Evolutionary conservation across 2,113 vertebrate genomes (phyloP), one percentile per base, ranked within the genome.

Genomic region (Zosterops borbonicus): DNA sequence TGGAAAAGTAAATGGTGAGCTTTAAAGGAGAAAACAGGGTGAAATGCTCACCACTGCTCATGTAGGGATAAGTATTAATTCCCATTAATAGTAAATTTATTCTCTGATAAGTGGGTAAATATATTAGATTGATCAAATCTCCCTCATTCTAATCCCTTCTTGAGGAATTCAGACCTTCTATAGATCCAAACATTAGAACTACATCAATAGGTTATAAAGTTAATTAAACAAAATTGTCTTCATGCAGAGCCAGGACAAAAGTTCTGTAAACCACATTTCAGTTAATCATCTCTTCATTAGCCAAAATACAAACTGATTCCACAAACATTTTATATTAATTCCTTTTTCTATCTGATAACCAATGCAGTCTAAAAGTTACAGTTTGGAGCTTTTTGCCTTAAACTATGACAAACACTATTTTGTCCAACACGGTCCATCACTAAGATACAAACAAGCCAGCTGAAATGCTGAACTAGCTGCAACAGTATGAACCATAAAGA

Each of bases 191-290:
- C 28, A 41, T 11, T 46, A 60, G 23, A 85, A n/a, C 5, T 1
- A 0, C 27, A 75, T 9, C 24, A 56, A 52, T 0, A 79, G 23
- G 4, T 68, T 62, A 44, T 19, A 14, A 58, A 35, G 5, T 49
- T 63, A 56, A 9, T 46, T 18, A 15, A 59, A 14, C 85, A 67
- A 6, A 4, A 15, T 42, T 14, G 42, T 27, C 19, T 70, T 70
- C 21, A 39, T 22, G 27, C 25, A 89, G 41, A 87, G 21, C 21
- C 37, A 0, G 14, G 23, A 4, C 29, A 69, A 50, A 16, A 53
- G 19, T 47, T 39, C 19, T 85, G 42, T 22, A 73, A 76, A 52
- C 4, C 27, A 50, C 8, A 7, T 41, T 64, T 44, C 24, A 42
- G 7, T 37, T 33, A 91, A 39, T 12, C 18, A 28, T 14, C 23